These are phyloP conservation scores for Lepidochrysops patricia DNA, from an alignment of 2,888 invertebrate genomes.

Conservation along the genomic window DNA sequence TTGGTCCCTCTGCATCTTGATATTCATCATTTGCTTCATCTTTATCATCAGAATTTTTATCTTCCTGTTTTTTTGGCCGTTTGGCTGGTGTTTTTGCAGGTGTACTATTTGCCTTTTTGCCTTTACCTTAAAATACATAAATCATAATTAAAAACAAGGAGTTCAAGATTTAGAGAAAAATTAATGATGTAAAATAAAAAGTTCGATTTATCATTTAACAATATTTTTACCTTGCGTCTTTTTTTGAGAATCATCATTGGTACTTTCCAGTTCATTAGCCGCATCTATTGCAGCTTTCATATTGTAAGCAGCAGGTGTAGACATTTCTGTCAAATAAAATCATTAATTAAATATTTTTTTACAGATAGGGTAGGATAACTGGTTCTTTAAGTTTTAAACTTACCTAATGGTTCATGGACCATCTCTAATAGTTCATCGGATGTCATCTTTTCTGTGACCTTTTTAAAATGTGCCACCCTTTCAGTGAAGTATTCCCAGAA, in stretches of 20 bases:
- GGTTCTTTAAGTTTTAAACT: conserved; percentile 14
- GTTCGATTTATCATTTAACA: neutral
- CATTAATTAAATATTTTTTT: neutral
- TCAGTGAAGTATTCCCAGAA: conserved; percentile 84
- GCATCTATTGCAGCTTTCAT: conserved; percentile 49
- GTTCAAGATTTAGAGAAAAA: neutral
- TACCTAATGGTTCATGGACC: conserved; percentile 77
- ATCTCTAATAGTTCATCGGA: conserved; percentile 76
- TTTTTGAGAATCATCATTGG: conserved; percentile 38
- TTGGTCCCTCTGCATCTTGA: conserved; percentile 16
- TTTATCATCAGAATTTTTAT: conserved; percentile 34
- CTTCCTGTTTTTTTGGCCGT: conserved; percentile 45
- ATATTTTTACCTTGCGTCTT: conserved; percentile 38
- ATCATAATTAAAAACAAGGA: neutral
- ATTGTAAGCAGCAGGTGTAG: conserved; percentile 41
- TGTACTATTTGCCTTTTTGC: conserved; percentile 41
- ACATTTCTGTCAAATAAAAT: conserved; percentile 39
- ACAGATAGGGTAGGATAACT: too few relatives aligned
- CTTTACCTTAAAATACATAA: conserved; percentile 31
- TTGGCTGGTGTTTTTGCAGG: conserved; percentile 39
- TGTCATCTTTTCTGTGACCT: conserved; percentile 76
- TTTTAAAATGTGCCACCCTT: conserved; percentile 79
- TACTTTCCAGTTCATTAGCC: conserved; percentile 38
- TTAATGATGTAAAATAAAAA: neutral
- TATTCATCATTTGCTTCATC: conserved; percentile 15